These are phyloP conservation scores for Palythoa heliodiscus DNA, from an alignment of 92 coral and sea anemone species.

Conservation along the genomic window DNA sequence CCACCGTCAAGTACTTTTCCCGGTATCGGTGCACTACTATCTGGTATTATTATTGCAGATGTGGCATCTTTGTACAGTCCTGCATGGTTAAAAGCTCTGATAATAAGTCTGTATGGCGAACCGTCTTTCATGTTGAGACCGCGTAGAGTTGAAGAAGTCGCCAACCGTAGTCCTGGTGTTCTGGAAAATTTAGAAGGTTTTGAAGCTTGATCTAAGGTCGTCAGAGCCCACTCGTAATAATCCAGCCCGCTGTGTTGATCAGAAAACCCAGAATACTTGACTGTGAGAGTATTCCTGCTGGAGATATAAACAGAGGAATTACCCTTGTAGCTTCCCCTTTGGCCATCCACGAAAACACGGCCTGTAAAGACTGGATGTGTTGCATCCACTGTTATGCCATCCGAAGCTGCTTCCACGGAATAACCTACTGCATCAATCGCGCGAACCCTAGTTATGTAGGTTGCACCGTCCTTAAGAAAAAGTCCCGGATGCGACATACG, in stretches of 20 bases:
- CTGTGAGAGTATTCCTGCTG: slow-evolving; percentile 58
- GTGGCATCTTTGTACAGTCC: slow-evolving; percentile 73
- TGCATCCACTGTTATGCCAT: slow-evolving; percentile 82
- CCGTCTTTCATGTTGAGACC: slow-evolving; percentile 73
- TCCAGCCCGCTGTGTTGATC: slow-evolving; percentile 87
- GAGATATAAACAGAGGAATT: slow-evolving; percentile 68
- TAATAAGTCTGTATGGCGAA: slow-evolving; percentile 59
- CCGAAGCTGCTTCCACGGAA: slow-evolving; percentile 58
- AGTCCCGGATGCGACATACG: slow-evolving; percentile 66
- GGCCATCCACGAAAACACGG: slow-evolving; percentile 62
- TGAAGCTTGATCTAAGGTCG: slow-evolving; percentile 45
- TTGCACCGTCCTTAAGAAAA: slow-evolving; percentile 59
- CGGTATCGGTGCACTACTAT: slow-evolving; percentile 73
- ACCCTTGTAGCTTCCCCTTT: slow-evolving; percentile 59
- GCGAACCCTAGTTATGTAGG: slow-evolving; percentile 70
- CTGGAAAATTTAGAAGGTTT: slow-evolving; percentile 57
- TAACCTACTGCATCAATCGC: slow-evolving; percentile 88
- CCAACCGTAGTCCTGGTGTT: slow-evolving; percentile 70
- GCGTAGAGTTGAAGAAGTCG: slow-evolving; percentile 67
- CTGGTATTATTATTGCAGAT: slow-evolving; percentile 81
- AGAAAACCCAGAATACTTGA: slow-evolving; percentile 75
- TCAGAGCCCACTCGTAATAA: slow-evolving; percentile 79
- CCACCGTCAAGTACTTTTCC: slow-evolving; percentile 84
- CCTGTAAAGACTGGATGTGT: slow-evolving; percentile 92
- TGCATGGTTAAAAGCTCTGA: slow-evolving; percentile 87